Evolutionary conservation across 2,113 vertebrate genomes (phyloP).

Genomic region (Nothobranchius furzeri): DNA sequence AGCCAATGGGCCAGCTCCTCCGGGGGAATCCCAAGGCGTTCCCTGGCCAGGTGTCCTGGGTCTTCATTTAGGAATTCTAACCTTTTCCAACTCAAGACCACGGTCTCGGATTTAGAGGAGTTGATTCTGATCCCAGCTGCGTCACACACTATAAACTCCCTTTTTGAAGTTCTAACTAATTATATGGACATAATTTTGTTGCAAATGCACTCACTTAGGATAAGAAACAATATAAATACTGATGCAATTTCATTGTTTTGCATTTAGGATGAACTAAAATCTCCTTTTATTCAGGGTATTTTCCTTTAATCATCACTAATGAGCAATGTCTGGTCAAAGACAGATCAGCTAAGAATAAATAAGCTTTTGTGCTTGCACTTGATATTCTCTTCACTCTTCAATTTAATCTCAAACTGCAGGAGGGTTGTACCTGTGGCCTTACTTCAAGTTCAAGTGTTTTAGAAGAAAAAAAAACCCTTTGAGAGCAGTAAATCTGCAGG

Average conservation of each 20-base stretch:
- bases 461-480: conserved; percentile 20
- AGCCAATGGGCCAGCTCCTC: too few relatives aligned
- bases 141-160: conserved; percentile 19
- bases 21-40: too few relatives aligned
- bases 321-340: conserved; percentile 2
- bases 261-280: conserved; percentile 1
- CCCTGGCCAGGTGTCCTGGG: too few relatives aligned
- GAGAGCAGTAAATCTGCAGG: conserved; percentile 29
- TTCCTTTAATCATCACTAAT: conserved; percentile 22
- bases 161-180: conserved; percentile 36
- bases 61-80: too few relatives aligned
- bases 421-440: conserved; percentile 68
- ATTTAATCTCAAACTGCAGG: conserved; percentile 30
- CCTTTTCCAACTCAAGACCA: too few relatives aligned
- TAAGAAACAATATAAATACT: not conserved
- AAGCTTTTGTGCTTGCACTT: conserved; percentile 2
- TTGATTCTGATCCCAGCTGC: too few relatives aligned
- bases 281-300: conserved; percentile 21
- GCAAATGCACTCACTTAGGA: not conserved
- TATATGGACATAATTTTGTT: conserved; percentile 18
- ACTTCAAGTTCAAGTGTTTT: conserved; percentile 72
- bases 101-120: too few relatives aligned
- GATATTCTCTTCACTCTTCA: conserved; percentile 10
- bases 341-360: conserved; percentile 5
- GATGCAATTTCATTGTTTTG: not conserved